Evolutionary conservation across 2,797 vertebrate species (phyloP), one percentile per base, ranked within the genome.

Genomic region (Enteromius trimaculatus): DNA sequence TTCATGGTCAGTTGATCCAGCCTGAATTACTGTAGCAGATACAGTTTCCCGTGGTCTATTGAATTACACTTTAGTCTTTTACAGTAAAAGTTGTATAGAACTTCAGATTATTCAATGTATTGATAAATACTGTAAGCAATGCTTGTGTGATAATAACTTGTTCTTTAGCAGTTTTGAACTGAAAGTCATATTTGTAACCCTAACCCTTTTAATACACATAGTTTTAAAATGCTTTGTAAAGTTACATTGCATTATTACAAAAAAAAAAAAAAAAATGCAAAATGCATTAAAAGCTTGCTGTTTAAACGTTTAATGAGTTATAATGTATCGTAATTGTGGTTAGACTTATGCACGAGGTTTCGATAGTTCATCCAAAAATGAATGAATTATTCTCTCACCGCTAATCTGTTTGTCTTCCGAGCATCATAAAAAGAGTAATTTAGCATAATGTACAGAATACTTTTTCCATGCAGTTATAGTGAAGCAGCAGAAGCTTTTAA

Each of bases 1-100:
- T 71, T 31, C 49, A 47, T 71, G 37, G 39, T 47, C 39, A 74
- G 39, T 9, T 37, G 55, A 81, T 72, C 55, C 70, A 75, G 70
- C 16, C 64, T 31, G 53, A 4, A 23, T 60, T 49, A 17, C 55
- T 49, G 69, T 75, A 53, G 10, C 39, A 66, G 70, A 81, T 71
- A 31, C 6, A 10, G 53, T 72, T 81, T 49, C 39, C 37, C n/a
- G 17, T 16, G 68, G 64, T 47, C 17, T 60, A 47, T 81, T 64
- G 55, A 64, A 26, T 72, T 81, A 47, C 66, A 19, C 31, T 80
- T 55, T 2, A 31, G 3, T 19, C 34, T 58, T 31, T 60, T 31
- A 71, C 68, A 39, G 34, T 53, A 34, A 31, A 72, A 64, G 8
- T 64, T 23, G 1, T 26, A 16, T n/a, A 19, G 21, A 62, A 74